Evolutionary conservation across 2,113 vertebrate species (phyloP), one percentile per base, ranked within the genome.

Genomic region (Glareola pratincola): DNA sequence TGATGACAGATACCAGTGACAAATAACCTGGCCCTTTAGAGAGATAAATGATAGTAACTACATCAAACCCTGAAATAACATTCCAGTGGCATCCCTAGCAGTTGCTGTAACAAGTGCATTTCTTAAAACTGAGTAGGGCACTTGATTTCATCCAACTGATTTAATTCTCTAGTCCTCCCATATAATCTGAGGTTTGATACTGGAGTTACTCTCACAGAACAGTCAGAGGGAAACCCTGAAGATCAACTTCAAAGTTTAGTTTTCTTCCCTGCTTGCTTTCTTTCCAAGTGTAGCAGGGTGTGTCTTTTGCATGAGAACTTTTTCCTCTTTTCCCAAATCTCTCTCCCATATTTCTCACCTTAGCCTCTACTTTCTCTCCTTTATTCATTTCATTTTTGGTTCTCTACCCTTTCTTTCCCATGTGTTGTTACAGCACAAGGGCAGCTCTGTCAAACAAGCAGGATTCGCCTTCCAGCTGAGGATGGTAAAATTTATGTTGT

Each of bases 31-130:
- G 14, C 13, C 9, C 18, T 92, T 87, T 82, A 89, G 37, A 88
- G 53, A 94, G 85, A 88, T 57, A 89, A 93, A 94, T 68, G 73
- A 21, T 41, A 90, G 69, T 64, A 91, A 89, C 69, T 81, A 89
- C 37, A 89, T 92, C 68, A 95, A 89, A 57, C 39, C 34, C 64
- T 84, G 60, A 81, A 89, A 91, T 50, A 87, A 68, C 66, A 76
- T n/a, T 82, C 43, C 86, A 89, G 34, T 43, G 62, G 50, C 79
- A 86, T 54, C 20, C 21, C 79, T 47, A 63, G 32, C 51, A 96
- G 53, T 51, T 30, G 17, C 39, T 94, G 47, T 81, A 91, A 48
- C 43, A 14, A 71, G 30, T 94, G 75, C 1, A 78, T 60, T 66
- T 89, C 85, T 63, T 67, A n/a, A 67, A 88, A 88, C 71, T 7